A percentile compares a stretch with the other conserved stretches of the same genome.
Evolutionary conservation across 2,888 invertebrate genomes (phyloP).

Genomic region (Pegoplata infirma): DNA sequence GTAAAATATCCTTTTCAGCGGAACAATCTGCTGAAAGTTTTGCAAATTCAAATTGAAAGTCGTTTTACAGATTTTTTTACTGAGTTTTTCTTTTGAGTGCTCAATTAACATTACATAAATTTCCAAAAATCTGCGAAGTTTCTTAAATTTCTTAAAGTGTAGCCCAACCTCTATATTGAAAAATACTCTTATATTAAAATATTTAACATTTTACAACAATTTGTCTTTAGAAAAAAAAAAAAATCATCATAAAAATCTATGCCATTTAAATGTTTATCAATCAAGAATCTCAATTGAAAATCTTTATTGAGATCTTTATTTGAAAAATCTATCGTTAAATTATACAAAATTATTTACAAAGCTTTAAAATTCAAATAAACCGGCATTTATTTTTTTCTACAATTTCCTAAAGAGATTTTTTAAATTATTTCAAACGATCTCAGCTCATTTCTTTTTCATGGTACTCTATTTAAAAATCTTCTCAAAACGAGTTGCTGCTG

Average conservation of each 20-base stretch:
- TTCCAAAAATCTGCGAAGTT: too few species aligned
- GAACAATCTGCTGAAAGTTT: too few species aligned
- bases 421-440: conserved; percentile 6
- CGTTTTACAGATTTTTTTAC: too few species aligned
- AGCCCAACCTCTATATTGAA: neutral
- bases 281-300: neutral
- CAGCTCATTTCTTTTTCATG: neutral
- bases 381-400: conserved; percentile 38
- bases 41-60: too few species aligned
- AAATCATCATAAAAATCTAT: neutral
- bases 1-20: too few species aligned
- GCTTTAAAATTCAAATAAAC: conserved; percentile 16
- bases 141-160: too few species aligned
- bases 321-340: neutral
- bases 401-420: neutral
- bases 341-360: neutral
- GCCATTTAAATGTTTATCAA: conserved; percentile 16
- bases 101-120: too few species aligned
- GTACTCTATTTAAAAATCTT: conserved; percentile 2
- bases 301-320: neutral
- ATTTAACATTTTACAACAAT: conserved; percentile 4
- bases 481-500: conserved; percentile 4
- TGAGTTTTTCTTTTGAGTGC: too few species aligned
- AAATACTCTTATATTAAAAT: neutral
- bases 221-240: neutral